Evolutionary conservation across 2,113 vertebrate genomes (phyloP).

Genomic region (Regulus satrapa): DNA sequence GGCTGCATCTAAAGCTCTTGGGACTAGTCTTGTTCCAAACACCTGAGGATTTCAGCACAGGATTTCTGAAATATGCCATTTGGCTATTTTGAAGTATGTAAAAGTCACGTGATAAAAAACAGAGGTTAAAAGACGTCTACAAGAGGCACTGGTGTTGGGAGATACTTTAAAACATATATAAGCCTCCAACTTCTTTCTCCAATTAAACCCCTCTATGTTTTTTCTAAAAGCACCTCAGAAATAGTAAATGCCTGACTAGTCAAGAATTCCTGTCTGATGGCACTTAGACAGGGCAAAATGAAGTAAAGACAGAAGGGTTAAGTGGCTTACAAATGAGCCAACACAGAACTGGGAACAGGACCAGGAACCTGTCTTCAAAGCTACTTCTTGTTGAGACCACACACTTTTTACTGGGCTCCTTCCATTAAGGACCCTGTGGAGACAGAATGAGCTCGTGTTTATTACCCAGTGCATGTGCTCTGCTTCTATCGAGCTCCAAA

Average conservation of each 20-base stretch:
- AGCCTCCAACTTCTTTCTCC: not conserved
- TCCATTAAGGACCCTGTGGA: not conserved
- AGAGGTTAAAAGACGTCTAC: not conserved
- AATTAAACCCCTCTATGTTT: not conserved
- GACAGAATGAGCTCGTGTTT: not conserved
- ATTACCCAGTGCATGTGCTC: slow-evolving; percentile 24
- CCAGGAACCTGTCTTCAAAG: slow-evolving; percentile 53
- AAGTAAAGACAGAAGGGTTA: slow-evolving; percentile 48
- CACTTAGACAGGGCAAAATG: not conserved
- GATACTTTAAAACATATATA: not conserved
- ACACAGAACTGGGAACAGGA: slow-evolving; percentile 30
- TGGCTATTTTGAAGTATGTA: not conserved
- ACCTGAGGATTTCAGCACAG: not conserved
- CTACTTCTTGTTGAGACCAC: slow-evolving; percentile 44
- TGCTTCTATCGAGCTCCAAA: not conserved
- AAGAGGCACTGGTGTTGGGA: not conserved
- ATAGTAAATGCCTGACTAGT: not conserved
- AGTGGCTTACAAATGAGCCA: slow-evolving; percentile 49
- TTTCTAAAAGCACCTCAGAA: not conserved
- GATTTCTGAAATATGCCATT: not conserved
- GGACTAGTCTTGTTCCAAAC: not conserved
- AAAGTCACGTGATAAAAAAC: not conserved
- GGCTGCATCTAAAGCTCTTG: not conserved
- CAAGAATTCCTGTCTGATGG: not conserved
- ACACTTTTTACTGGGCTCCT: slow-evolving; percentile 25